Conservation (phyloP, 2,797 vertebrate genomes). For the Morelia viridis region DNA sequence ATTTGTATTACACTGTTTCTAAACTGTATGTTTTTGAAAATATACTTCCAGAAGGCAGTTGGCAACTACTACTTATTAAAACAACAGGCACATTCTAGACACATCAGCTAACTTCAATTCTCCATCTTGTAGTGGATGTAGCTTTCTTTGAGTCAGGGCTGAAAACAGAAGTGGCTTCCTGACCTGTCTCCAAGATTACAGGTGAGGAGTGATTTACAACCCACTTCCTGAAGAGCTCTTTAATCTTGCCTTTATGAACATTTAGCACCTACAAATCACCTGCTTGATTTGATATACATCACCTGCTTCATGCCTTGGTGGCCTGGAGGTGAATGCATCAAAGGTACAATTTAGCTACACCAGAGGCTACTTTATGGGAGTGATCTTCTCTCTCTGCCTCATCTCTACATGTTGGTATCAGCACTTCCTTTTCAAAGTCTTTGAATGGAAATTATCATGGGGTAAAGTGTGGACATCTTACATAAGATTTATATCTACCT, state of each 20-base stretch:
- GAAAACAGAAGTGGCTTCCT: conserved; percentile 45
- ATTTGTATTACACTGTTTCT: conserved; percentile 46
- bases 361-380: conserved; percentile 58
- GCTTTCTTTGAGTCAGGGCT: conserved; percentile 62
- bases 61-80: conserved; percentile 36
- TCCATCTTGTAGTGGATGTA: conserved; percentile 31
- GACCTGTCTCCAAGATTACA: conserved; percentile 43
- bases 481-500: background rate
- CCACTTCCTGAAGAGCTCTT: conserved; percentile 57
- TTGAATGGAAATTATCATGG: background rate
- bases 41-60: conserved; percentile 56
- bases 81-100: conserved; percentile 54
- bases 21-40: conserved; percentile 56
- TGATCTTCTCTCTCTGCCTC: background rate
- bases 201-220: conserved; percentile 63
- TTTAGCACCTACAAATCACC: conserved; percentile 66
- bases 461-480: background rate
- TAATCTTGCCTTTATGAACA: conserved; percentile 70
- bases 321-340: conserved; percentile 55
- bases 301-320: conserved; percentile 59
- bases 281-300: conserved; percentile 57
- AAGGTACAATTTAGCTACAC: conserved; percentile 66
- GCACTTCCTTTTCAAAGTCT: background rate
- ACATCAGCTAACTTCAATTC: conserved; percentile 50
- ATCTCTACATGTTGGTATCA: background rate